Evolutionary conservation across 2,888 invertebrate species (phyloP).

Genomic region (Leptinotarsa juncta): DNA sequence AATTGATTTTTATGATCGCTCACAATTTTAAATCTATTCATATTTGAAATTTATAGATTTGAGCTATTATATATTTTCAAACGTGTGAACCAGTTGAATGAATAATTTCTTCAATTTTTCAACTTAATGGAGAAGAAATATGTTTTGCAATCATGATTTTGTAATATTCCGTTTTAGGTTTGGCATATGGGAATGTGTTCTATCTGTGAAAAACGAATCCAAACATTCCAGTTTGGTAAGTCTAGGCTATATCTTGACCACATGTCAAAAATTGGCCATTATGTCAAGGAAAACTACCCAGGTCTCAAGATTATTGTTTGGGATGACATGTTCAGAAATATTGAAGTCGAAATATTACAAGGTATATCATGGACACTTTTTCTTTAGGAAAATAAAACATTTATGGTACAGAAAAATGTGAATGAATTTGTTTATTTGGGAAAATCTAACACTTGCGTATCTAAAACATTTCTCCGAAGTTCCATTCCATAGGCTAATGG

Average conservation of each 20-base stretch:
- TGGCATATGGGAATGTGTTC: constrained; percentile 78
- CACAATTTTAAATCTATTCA: too few relatives aligned
- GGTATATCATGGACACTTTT: constrained; percentile 64
- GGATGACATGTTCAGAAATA: constrained; percentile 87
- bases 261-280: constrained; percentile 72
- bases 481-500: too few relatives aligned
- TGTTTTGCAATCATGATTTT: neutral
- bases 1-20: too few relatives aligned
- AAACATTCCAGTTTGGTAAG: constrained; percentile 67
- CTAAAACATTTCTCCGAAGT: too few relatives aligned
- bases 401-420: too few relatives aligned
- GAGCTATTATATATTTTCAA: too few relatives aligned
- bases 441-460: too few relatives aligned
- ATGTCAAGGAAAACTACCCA: constrained; percentile 73
- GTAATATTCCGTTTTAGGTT: constrained; percentile 67
- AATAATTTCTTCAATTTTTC: too few relatives aligned
- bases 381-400: neutral
- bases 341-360: constrained; percentile 69
- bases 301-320: constrained; percentile 79
- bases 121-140: too few relatives aligned
- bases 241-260: constrained; percentile 76
- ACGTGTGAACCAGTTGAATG: too few relatives aligned
- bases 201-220: constrained; percentile 69
- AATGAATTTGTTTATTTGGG: too few relatives aligned
- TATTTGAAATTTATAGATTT: too few relatives aligned